Conservation (phyloP, 2,888 invertebrate genomes). For the Atherix ibis region DNA sequence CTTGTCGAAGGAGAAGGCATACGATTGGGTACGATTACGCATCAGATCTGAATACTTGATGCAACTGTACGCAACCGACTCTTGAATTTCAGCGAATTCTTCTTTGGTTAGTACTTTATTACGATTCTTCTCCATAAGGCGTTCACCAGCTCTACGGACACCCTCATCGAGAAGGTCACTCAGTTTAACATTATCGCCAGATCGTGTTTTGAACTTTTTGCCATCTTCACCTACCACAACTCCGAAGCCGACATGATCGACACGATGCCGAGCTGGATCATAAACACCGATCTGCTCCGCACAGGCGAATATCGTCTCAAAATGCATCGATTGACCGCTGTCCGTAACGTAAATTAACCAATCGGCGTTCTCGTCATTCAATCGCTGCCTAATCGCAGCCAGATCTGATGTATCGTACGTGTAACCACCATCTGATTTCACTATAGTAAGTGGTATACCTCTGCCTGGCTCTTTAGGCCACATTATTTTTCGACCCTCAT, state of each 20-base stretch:
- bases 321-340: slow-evolving; percentile 65
- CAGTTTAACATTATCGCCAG: slow-evolving; percentile 86
- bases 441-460: slow-evolving; percentile 78
- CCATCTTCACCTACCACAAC: slow-evolving; percentile 96
- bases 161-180: slow-evolving; percentile 85
- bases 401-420: slow-evolving; percentile 98
- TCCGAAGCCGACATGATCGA: slow-evolving; percentile 92
- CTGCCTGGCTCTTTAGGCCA: slow-evolving; percentile 45
- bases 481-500: slow-evolving; percentile 73
- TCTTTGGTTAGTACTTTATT: slow-evolving; percentile 65
- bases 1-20: slow-evolving; percentile 95
- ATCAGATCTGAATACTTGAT: slow-evolving; percentile 96
- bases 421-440: slow-evolving; percentile 85
- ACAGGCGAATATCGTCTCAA: slow-evolving; percentile 56
- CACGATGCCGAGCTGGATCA: slow-evolving; percentile 42
- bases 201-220: slow-evolving; percentile 97
- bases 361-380: slow-evolving; percentile 70
- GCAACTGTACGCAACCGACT: slow-evolving; percentile 93
- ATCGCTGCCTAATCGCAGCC: slow-evolving; percentile 74
- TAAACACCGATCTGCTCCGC: slow-evolving; percentile 63
- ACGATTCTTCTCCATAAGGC: slow-evolving; percentile 72
- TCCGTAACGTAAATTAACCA: slow-evolving; percentile 92
- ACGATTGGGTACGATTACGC: slow-evolving; percentile 85
- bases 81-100: slow-evolving; percentile 69
- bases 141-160: slow-evolving; percentile 61